Evolutionary conservation across 2,113 vertebrate species (phyloP).

Genomic region (Pelobates fuscus): DNA sequence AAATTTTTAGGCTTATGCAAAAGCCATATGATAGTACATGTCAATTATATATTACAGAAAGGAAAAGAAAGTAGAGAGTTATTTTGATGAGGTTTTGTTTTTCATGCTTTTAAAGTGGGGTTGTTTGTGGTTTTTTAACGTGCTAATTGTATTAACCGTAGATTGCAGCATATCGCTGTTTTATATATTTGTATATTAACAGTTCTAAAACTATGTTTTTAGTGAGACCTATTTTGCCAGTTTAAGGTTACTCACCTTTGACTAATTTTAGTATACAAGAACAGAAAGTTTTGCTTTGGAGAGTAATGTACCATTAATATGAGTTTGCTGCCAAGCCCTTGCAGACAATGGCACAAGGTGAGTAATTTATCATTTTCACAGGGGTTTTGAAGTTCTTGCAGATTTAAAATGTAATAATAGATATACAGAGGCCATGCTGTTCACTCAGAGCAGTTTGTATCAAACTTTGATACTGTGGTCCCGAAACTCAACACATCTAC

Average conservation of each 20-base stretch:
- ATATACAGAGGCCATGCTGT: background rate
- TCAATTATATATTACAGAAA: no score
- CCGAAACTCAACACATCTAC: background rate
- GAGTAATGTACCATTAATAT: background rate
- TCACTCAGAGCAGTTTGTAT: no score
- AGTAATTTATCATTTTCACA: conserved; percentile 8
- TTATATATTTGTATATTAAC: background rate
- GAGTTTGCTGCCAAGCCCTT: background rate
- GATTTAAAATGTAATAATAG: background rate
- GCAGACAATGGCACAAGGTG: conserved; percentile 9
- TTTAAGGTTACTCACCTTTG: background rate
- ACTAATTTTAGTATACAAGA: background rate
- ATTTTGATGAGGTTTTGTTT: no score
- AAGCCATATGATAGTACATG: no score
- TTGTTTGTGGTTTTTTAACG: no score
- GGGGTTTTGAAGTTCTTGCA: background rate
- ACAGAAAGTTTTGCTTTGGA: background rate
- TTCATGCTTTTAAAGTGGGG: no score
- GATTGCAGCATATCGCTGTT: no score
- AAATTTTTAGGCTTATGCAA: no score
- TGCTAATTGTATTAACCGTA: no score
- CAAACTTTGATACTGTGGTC: no score
- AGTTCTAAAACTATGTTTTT: background rate
- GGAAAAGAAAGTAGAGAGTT: no score
- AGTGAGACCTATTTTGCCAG: background rate